phyloP scores from a whole-genome alignment of 2,888 invertebrate genomes.

The Tanytarsus gracilentus region DNA sequence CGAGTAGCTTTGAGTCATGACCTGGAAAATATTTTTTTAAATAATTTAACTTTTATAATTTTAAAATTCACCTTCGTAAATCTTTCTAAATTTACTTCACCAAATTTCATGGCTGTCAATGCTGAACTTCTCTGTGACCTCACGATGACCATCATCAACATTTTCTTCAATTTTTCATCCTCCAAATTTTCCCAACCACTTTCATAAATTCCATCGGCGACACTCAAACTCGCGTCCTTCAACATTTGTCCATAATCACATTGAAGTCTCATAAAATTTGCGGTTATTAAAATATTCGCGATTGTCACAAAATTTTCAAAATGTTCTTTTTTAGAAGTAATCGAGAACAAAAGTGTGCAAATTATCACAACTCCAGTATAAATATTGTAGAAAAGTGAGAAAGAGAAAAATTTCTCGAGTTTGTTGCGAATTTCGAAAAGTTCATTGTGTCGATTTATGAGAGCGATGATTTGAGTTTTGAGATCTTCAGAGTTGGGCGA shows the following conservation, averaged over 20 bases:
- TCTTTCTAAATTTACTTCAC: neutral
- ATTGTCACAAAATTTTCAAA: neutral
- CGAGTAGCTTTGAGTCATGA: neutral
- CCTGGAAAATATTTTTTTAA: neutral
- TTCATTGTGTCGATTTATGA: neutral
- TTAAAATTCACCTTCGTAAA: neutral
- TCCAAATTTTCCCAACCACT: neutral
- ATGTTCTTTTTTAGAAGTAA: neutral
- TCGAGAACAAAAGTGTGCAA: neutral
- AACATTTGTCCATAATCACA: neutral
- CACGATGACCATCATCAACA: neutral
- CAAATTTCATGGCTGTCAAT: neutral
- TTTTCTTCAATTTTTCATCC: neutral
- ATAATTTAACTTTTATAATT: neutral
- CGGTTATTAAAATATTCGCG: neutral
- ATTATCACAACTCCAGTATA: neutral
- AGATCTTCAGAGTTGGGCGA: too few species aligned
- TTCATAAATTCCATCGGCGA: neutral
- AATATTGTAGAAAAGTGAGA: neutral
- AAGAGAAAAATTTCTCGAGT: neutral
- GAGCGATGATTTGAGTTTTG: too few species aligned
- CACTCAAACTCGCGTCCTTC: neutral
- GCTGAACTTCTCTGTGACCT: neutral
- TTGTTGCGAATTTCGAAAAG: neutral
- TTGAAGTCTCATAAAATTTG: neutral